Conservation (phyloP, 1,140 invertebrate species). For the Diprion similis region DNA sequence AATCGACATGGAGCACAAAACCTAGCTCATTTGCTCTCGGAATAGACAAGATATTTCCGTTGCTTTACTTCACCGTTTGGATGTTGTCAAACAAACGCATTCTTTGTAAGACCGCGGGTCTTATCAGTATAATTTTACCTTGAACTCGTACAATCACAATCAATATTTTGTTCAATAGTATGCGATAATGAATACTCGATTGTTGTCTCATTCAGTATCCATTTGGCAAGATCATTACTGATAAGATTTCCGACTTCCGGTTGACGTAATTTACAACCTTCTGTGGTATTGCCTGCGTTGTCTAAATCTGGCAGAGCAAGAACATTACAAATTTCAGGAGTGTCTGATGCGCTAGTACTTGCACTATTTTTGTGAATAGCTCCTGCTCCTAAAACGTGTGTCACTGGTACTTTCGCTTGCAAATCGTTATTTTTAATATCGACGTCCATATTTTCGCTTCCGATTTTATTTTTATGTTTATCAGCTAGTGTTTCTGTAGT, state of each 20-base stretch:
- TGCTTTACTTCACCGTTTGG: neutral
- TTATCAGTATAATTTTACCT: neutral
- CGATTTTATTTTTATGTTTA: neutral
- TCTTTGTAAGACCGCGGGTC: neutral
- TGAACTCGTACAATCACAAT: neutral
- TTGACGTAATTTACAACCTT: neutral
- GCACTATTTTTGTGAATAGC: neutral
- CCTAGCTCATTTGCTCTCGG: neutral
- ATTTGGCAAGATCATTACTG: neutral
- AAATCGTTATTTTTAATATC: neutral
- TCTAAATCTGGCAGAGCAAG: neutral
- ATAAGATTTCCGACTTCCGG: neutral
- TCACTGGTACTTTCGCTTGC: neutral
- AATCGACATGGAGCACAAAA: conserved; percentile 3
- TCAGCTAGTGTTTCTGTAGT: neutral
- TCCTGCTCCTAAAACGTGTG: neutral
- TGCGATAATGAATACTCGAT: neutral
- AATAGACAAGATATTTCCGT: neutral
- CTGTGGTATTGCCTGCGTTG: neutral
- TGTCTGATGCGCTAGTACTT: neutral
- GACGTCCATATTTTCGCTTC: neutral
- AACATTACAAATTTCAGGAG: neutral
- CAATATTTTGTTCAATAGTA: neutral
- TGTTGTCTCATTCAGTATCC: neutral
- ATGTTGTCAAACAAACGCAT: neutral